A percentile compares a stretch with the other conserved stretches of the same genome.
Evolutionary conservation across 2,113 vertebrate genomes (phyloP).

Genomic region (Aspiorhynchus laticeps): DNA sequence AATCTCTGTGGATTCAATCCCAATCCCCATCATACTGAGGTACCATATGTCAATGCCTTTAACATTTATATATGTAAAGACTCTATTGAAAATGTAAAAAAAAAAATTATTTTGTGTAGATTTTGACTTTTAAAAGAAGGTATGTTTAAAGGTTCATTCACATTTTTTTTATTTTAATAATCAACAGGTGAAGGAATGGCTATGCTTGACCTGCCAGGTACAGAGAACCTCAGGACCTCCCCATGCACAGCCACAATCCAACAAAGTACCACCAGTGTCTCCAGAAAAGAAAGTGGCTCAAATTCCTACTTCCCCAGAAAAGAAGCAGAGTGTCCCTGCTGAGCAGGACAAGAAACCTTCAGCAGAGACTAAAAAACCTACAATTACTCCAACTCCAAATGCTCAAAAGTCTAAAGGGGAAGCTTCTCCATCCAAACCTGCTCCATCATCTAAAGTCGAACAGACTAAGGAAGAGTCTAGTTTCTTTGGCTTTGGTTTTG

Average conservation of each 20-base stretch:
- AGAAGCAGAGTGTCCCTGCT: conserved; percentile 22
- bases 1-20: conserved; percentile 95
- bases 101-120: neutral
- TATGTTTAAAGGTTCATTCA: neutral
- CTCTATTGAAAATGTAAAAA: neutral
- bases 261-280: conserved; percentile 30
- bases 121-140: neutral
- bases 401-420: conserved; percentile 66
- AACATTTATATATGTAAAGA: neutral
- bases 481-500: conserved; percentile 80
- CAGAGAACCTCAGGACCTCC: conserved; percentile 68
- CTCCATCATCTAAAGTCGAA: conserved; percentile 56
- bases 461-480: conserved; percentile 72
- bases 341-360: conserved; percentile 68
- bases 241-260: conserved; percentile 57
- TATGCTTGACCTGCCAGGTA: conserved; percentile 96
- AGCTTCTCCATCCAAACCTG: conserved; percentile 61
- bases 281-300: conserved; percentile 17
- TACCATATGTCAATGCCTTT: conserved; percentile 37
- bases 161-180: conserved; percentile 23
- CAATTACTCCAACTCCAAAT: conserved; percentile 41
- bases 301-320: conserved; percentile 15
- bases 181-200: conserved; percentile 81
- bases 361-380: conserved; percentile 62
- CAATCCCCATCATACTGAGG: conserved; percentile 55